Evolutionary conservation across 2,113 vertebrate species (phyloP), one percentile per base, ranked within the genome.

Genomic region (Brachypodius melanocephalos): DNA sequence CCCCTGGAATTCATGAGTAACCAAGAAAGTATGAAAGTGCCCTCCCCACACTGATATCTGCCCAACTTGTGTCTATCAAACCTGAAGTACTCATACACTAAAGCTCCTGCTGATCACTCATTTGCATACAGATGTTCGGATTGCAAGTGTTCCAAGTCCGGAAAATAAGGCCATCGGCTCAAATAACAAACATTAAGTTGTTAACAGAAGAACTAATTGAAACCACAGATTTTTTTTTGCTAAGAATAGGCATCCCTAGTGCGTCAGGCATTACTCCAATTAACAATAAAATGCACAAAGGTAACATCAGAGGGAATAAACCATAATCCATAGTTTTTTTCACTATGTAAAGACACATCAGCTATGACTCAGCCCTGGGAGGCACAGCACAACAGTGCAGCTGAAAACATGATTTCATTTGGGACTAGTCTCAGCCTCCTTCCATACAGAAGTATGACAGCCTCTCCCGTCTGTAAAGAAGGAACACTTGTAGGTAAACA

Each of bases 1-100:
- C 63, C 95, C 46, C 71, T 58, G 88, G 75, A 96, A 96, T 73
- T 66, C 62, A n/a, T 88, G 71, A 91, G 88, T 93, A 92, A 97
- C 54, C 6, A 4, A 73, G 75, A 83, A 93, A 85, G 75, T 32
- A 94, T 3, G 82, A 76, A 69, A 46, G 62, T 13, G 2, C 58
- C 31, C 21, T 71, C 28, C 1, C 36, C 5, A 12, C 62, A 74
- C 80, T 18, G 42, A 5, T 38, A 71, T 17, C 78, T 8, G 4
- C 45, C 46, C 87, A 85, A 1, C n/a, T 83, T 22, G 14, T n/a
- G 42, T 51, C 62, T 65, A 63, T 82, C 78, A 68, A 82, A 75
- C 7, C 17, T 2, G 4, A 88, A 90, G 32, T 1, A 61, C 48
- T 65, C 49, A 12, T 28, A 40, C 0, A 2, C 34, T 85, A 40